phyloP scores from a whole-genome alignment of 2,797 vertebrate genomes.

The Petrocephalus schoutedeni region DNA sequence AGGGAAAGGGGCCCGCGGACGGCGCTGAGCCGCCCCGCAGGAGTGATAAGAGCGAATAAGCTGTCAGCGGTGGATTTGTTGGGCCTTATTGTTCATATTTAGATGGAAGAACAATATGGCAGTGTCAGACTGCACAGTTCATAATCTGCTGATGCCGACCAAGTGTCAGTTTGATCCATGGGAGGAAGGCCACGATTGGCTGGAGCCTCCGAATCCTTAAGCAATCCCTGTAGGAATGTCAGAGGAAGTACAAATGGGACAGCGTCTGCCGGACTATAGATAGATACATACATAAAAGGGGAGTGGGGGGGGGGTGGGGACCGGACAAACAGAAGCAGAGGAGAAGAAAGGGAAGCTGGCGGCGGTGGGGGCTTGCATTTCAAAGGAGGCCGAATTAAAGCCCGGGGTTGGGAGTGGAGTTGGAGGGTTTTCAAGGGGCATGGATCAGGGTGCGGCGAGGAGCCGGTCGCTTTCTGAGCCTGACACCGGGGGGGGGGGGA shows the following conservation, averaged over 20 bases:
- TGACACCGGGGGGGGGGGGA: background rate
- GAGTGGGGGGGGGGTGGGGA: constrained; percentile 6
- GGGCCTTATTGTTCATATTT: constrained; percentile 73
- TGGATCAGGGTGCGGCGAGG: background rate
- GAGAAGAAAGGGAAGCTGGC: constrained; percentile 23
- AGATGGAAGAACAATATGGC: constrained; percentile 75
- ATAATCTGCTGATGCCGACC: constrained; percentile 81
- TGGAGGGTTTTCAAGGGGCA: background rate
- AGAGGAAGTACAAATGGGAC: constrained; percentile 69
- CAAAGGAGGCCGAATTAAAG: background rate
- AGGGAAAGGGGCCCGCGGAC: constrained; percentile 45
- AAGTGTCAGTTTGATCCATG: constrained; percentile 72
- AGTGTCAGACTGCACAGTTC: constrained; percentile 75
- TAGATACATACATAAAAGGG: constrained; percentile 58
- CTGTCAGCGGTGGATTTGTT: constrained; percentile 53
- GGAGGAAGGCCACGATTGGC: constrained; percentile 55
- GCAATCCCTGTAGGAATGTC: constrained; percentile 59
- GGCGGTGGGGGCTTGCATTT: background rate
- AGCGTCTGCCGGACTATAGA: constrained; percentile 67
- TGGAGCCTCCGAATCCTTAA: constrained; percentile 66
- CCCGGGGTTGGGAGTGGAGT: background rate
- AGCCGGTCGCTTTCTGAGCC: background rate
- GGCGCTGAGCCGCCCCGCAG: constrained; percentile 44
- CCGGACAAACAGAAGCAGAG: background rate
- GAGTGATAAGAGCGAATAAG: constrained; percentile 61